A percentile compares a stretch with the other conserved stretches of the same genome.
Conservation (phyloP, 2,888 invertebrate genomes). For the Ochropleura plecta region DNA sequence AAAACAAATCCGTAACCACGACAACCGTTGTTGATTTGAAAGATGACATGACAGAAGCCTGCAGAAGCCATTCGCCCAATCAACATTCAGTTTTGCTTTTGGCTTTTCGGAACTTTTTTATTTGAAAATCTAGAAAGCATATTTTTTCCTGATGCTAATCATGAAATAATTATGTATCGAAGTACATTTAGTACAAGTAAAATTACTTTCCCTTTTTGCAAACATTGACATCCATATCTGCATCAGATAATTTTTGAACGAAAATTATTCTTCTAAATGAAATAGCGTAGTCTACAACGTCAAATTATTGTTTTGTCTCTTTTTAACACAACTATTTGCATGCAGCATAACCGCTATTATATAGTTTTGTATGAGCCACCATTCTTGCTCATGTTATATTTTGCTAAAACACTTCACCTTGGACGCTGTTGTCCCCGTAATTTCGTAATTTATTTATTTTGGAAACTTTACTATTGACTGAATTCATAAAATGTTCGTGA, state of each 20-base stretch:
- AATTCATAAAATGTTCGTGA: constrained; percentile 41
- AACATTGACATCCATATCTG: background rate
- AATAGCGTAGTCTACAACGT: background rate
- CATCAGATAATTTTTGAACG: constrained; percentile 41
- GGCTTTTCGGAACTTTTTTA: background rate
- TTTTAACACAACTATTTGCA: background rate
- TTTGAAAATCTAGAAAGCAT: background rate
- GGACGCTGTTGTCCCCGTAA: constrained; percentile 12
- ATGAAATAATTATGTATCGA: background rate
- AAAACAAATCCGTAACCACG: constrained; percentile 56
- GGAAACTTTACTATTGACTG: constrained; percentile 7
- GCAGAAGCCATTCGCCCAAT: background rate
- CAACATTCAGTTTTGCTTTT: background rate
- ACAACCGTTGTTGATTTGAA: constrained; percentile 57
- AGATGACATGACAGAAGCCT: background rate
- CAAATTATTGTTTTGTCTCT: background rate
- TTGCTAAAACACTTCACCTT: constrained; percentile 33
- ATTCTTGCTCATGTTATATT: background rate
- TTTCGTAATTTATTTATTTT: constrained; percentile 29
- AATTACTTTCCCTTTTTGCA: background rate
- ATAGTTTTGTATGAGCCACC: background rate
- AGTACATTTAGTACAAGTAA: background rate
- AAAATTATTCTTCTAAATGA: background rate
- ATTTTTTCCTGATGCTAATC: background rate
- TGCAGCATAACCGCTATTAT: constrained; percentile 18